A percentile compares a stretch with the other conserved stretches of the same genome.
Conservation (phyloP, 2,888 invertebrate species). For the Nudaria mundana region DNA sequence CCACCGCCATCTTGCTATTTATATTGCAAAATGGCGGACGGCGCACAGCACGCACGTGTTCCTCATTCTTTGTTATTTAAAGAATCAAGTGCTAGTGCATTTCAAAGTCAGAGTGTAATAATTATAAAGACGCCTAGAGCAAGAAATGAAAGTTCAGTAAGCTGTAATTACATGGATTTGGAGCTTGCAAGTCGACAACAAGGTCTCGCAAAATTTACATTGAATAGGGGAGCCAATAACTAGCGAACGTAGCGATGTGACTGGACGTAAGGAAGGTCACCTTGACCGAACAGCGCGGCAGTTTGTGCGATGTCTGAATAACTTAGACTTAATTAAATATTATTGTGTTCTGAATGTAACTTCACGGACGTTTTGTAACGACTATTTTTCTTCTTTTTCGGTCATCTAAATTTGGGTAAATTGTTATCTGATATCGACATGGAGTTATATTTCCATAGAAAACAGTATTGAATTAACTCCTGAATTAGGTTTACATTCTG, state of each 20-base stretch:
- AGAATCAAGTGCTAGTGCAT: conserved; percentile 43
- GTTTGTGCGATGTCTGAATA: conserved; percentile 45
- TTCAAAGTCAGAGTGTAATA: conserved; percentile 30
- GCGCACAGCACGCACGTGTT: conserved; percentile 64
- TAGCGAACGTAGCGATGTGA: conserved; percentile 61
- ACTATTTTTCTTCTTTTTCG: no score
- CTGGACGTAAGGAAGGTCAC: conserved; percentile 67
- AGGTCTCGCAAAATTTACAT: conserved; percentile 69
- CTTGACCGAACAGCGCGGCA: conserved; percentile 61
- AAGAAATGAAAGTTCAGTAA: conserved; percentile 15
- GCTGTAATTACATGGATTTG: conserved; percentile 36
- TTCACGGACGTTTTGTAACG: no score
- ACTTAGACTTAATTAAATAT: conserved; percentile 33
- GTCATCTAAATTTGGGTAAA: no score
- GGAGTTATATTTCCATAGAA: no score
- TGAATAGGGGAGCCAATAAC: conserved; percentile 67
- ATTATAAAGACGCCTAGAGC: conserved; percentile 24
- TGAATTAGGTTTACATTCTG: no score
- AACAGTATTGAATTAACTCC: no score
- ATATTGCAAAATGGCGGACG: conserved; percentile 77
- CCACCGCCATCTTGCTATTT: conserved; percentile 78
- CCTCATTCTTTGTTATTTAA: conserved; percentile 66
- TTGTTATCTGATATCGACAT: no score
- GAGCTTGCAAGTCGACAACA: conserved; percentile 41
- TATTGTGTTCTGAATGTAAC: conserved; percentile 21